Evolutionary conservation across 2,113 vertebrate species (phyloP).

Genomic region (Paradisaea rubra): DNA sequence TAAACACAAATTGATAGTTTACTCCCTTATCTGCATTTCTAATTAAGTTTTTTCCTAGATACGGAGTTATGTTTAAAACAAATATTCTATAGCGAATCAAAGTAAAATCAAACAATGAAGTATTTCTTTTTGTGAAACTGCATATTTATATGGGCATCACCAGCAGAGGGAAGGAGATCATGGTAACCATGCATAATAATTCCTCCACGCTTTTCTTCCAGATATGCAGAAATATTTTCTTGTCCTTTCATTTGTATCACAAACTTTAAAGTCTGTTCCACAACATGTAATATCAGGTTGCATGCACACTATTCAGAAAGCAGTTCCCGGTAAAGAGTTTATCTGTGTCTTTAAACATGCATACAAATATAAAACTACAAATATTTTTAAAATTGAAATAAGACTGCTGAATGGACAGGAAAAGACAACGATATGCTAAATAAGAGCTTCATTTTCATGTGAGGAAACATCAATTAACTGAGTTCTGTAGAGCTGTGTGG

Average conservation of each 20-base stretch:
- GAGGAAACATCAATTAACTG: conserved; percentile 21
- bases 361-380: background rate
- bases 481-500: background rate
- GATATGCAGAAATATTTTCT: background rate
- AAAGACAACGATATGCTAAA: background rate
- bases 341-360: background rate
- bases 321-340: background rate
- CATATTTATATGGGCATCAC: background rate
- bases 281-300: background rate
- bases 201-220: background rate
- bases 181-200: background rate
- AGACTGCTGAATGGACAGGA: background rate
- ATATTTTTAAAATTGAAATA: background rate
- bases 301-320: rapidly evolving
- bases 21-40: conserved; percentile 18
- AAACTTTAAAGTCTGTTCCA: background rate
- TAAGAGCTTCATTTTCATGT: conserved; percentile 1
- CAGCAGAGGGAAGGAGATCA: conserved; percentile 1
- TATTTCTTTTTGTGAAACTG: background rate
- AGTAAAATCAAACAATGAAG: background rate
- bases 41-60: conserved; percentile 44
- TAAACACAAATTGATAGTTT: conserved; percentile 39
- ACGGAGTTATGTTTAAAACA: conserved; percentile 14
- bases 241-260: background rate
- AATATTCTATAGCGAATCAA: conserved; percentile 8